Evolutionary conservation across 1,140 invertebrate genomes (phyloP), one percentile per base, ranked within the genome.

Genomic region (Bombus cullumanus): DNA sequence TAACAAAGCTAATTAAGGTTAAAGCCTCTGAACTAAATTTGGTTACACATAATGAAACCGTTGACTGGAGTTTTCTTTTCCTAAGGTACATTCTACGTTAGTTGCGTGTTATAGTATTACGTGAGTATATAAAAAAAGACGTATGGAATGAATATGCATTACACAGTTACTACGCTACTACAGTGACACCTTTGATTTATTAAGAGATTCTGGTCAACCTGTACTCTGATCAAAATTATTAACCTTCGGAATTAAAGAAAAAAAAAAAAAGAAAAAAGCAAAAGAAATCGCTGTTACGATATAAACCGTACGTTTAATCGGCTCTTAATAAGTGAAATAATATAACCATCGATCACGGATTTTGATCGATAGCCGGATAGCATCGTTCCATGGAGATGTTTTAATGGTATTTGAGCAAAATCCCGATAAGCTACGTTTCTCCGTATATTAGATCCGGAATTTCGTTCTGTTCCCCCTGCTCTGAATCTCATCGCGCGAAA

Each of bases 401-500:
- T 64, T 81, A 85, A 85, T 74, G 69, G 22, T 57, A 41, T 73
- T 73, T 47, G 69, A 73, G 34, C 41, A 73, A 73, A 73, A 85
- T 81, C 77, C n/a, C 78, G 69, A 81, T 83, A 84, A 87, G 81
- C 72, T 43, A 77, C 76, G 73, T 87, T 81, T 69, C 41, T 68
- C 72, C 81, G 66, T 75, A 87, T 86, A 87, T 89, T 84, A 87
- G 85, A 84, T 74, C 37, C 78, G 78, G 86, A 83, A 84, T 82
- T 83, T 85, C 82, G 80, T 74, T 82, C 81, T 74, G 81, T 80
- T 72, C 77, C 64, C 83, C 68, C 64, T 37, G 59, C 69, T 57
- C 71, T 87, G 86, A 86, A 86, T 89, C 89, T 88, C 89, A 86
- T 88, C 88, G 89, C 25, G 78, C 72, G 89, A 90, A 91, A 91